These are phyloP conservation scores for Rotaria macrura DNA, from an alignment of 2,888 invertebrate species.

Conservation along the genomic window DNA sequence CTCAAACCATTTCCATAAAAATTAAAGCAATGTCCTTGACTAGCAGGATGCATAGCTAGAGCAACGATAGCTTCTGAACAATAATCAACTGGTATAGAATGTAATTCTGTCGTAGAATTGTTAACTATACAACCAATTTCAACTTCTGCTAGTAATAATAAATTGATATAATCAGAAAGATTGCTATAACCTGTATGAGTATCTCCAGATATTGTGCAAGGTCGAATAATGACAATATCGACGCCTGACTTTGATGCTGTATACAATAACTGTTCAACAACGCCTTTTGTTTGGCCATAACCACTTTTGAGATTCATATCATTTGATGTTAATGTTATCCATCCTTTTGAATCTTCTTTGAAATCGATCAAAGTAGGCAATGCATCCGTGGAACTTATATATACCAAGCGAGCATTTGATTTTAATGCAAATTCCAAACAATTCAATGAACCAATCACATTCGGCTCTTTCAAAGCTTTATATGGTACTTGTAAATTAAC, in stretches of 20 bases:
- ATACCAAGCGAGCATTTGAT: not conserved
- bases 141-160: not conserved
- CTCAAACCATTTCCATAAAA: not conserved
- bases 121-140: not conserved
- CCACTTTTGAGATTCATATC: slow-evolving; percentile 4
- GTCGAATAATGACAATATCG: not conserved
- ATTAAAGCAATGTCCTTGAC: not conserved
- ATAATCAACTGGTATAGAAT: slow-evolving; percentile 9
- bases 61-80: not conserved
- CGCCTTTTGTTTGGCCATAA: not conserved
- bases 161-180: not conserved
- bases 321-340: not conserved
- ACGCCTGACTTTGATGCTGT: not conserved
- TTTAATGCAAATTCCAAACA: not conserved
- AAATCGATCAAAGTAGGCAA: not conserved
- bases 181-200: not conserved
- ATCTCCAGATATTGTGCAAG: not conserved
- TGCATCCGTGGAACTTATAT: not conserved
- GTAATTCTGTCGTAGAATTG: not conserved
- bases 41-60: not conserved
- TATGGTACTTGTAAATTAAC: not conserved
- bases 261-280: not conserved
- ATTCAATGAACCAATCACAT: not conserved
- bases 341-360: slow-evolving; percentile 8
- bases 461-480: not conserved